Evolutionary conservation across 2,113 vertebrate species (phyloP).

Genomic region (Amblyopsis rosae): DNA sequence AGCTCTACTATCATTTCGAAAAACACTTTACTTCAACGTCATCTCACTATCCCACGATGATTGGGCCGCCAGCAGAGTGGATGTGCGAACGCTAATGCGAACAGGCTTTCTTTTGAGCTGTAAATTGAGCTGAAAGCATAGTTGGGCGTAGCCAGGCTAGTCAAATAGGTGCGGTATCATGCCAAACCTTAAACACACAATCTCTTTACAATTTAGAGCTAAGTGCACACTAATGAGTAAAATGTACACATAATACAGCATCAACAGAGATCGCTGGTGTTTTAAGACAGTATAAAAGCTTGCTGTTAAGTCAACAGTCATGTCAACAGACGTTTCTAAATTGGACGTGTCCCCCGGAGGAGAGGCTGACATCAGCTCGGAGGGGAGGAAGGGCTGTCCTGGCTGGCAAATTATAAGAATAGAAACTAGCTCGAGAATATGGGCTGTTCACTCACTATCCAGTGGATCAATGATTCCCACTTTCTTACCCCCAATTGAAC

Average conservation of each 20-base stretch:
- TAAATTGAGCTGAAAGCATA: no score
- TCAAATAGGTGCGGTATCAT: no score
- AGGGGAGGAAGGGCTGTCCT: not conserved
- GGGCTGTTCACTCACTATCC: constrained; percentile 3
- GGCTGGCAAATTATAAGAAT: not conserved
- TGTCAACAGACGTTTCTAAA: constrained; percentile 28
- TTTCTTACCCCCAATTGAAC: not conserved
- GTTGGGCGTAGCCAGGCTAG: no score
- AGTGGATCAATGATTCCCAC: not conserved
- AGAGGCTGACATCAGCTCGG: not conserved
- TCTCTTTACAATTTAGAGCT: not conserved
- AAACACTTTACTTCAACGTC: no score
- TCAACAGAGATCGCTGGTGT: not conserved
- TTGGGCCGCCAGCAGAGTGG: no score
- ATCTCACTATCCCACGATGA: no score
- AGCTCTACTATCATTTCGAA: no score
- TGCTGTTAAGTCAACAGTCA: not conserved
- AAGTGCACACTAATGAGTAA: not conserved
- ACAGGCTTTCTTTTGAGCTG: no score
- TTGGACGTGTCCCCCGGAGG: constrained; percentile 11
- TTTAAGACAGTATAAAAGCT: not conserved
- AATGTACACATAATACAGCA: not conserved
- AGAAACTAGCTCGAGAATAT: not conserved
- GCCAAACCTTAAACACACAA: not conserved
- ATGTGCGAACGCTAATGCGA: no score